Base-by-base conservation (phyloP, 2,888 invertebrate genomes). In the Timema cristinae region DNA sequence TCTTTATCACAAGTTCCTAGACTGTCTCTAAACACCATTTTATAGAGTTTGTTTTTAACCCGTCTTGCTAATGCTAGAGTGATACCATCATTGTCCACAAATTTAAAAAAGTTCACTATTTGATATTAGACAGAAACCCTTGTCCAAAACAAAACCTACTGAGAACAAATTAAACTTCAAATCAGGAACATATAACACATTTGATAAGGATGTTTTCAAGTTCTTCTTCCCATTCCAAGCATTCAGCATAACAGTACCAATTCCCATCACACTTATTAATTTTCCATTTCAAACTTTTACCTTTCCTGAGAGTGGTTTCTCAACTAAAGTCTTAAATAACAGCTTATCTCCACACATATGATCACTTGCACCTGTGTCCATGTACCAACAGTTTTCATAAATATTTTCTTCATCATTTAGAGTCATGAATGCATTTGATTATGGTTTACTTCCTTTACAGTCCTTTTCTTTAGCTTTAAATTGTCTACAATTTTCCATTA, bases 91-190 rank as follows among this genome's bases (percentile, higher is more conserved):
- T n/a, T 7, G 59, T 59, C 15, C n/a, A 59, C 59, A n/a, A 59
- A 59, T 32, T n/a, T 32, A 59, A 59, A 0, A n/a, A 16, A 16
- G 59, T 59, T 59, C 59, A 59, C 9, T n/a, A 8, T 11, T 13
- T 13, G 59, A 59, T 32, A 59, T 32, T 59, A 59, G 15, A 59
- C 32, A 9, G 32, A n/a, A 59, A 8, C 59, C 59, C 32, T 59
- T 59, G 13, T 59, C 59, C 32, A 59, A 59, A 59, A 59, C 15
- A 59, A 13, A 5, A 6, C 59, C 59, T 11, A 59, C 9, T 5
- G 13, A 59, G 13, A 59, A 59, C 9, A 59, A 9, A 32, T 59
- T 59, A 59, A 59, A 59, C 59, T 59, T 59, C 59, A 59, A 59
- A 59, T 59, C 5, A 9, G 59, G 59, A 59, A 59, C 59, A n/a